Base-by-base conservation (phyloP, 2,113 vertebrate genomes). In the Andinoacara biseriatus region DNA sequence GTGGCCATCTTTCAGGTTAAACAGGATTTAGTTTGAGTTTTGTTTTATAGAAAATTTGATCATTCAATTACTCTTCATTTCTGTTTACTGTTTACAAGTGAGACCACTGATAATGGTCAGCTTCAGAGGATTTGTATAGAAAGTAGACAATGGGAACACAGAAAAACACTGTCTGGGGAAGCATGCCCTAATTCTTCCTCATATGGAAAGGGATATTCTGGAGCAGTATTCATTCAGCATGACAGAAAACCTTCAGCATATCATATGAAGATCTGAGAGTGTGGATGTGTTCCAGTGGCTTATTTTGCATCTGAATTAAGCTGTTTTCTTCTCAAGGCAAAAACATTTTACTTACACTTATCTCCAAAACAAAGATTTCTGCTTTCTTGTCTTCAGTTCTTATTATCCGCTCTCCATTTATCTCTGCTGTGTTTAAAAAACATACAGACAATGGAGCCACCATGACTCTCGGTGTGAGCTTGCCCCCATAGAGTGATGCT, bases 371-470 rank as follows among this genome's bases (percentile, higher is more conserved):
- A 15, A 80, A n/a, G 20, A 62, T 80, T 31, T 84, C 74, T 78
- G 35, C 26, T 84, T 59, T 63, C 52, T 67, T 43, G 20, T 76
- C 76, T 63, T 74, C 74, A 22, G 54, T 22, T 9, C 76, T 80
- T 77, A 85, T 91, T 82, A 86, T 87, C 74, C 38, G 75, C 11
- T 75, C 79, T 72, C 54, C 29, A 46, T 86, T 89, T 49, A 90
- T 91, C 83, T 84, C 20, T 2, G 14, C 57, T 65, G 20, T 90
- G 84, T 84, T 90, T 5, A 38, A 87, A 84, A 84, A 81, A 75
- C 76, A 80, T 26, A 15, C 46, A 80, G 61, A 81, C 58, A 78
- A 72, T 35, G 62, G 54, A 88, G 87, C 52, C 24, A 69, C 74
- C 38, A n/a, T 35, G 52, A 69, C 78, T 76, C 3, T 31, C 7